Base-by-base conservation (phyloP, 1,140 invertebrate genomes). In the Contarinia nasturtii region DNA sequence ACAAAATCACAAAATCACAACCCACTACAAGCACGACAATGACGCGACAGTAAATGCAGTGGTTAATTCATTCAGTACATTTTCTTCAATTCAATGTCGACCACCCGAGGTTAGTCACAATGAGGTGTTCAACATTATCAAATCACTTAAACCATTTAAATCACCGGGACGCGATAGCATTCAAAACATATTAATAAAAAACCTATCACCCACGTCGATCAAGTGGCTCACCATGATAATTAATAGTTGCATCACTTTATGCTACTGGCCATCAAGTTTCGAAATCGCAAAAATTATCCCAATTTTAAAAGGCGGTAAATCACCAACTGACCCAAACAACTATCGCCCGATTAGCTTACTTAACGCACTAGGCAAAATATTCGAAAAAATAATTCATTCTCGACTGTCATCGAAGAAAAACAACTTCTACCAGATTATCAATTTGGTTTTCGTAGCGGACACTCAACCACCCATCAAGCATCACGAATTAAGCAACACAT, bases 271-370 rank as follows among this genome's bases (percentile, higher is more conserved):
- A 1, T 7, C 15, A 0, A 1, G 8, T 2, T 65, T 59, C 60
- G 67, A 67, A 55, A 47, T 52, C 17, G 63, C 57, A 2, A 59
- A 49, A 2, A 51, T 67, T 7, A 54, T 65, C 8, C 51, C 58
- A 1, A 58, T 68, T 19, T 56, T 46, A 1, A 68, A 68, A 54
- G 57, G 59, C 2, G 54, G 57, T 8, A 68, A 70, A 55, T 42
- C 55, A 20, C 36, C 44, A 19, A 47, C 12, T 20, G 34, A 10
- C 1, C 50, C 54, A 2, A 15, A 45, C 0, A 61, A 48, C n/a
- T n/a, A n/a, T n/a, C n/a, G n/a, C n/a, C n/a, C n/a, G n/a, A n/a
- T n/a, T n/a, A n/a, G n/a, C n/a, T n/a, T n/a, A n/a, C n/a, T n/a
- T n/a, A n/a, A n/a, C n/a, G n/a, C n/a, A n/a, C n/a, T n/a, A n/a